These are phyloP conservation scores for Pseudomyrmex concolor DNA, from an alignment of 1,140 invertebrate species.

Conservation along the genomic window DNA sequence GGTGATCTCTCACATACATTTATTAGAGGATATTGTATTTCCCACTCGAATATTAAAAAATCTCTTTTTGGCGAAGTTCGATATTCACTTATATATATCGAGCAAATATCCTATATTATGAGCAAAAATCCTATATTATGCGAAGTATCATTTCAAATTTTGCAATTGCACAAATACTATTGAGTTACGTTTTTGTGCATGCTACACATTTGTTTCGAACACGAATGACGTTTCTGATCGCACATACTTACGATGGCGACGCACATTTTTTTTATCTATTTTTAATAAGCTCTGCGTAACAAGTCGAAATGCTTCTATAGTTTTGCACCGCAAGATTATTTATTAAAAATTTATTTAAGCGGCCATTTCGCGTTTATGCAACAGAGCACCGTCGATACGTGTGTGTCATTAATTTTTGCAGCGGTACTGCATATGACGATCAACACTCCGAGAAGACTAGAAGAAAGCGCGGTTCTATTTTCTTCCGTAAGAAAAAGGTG, in stretches of 20 bases:
- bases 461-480: conserved; percentile 93
- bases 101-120: background rate
- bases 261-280: conserved; percentile 32
- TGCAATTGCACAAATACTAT: background rate
- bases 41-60: background rate
- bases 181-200: conserved; percentile 22
- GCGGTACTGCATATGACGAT: conserved; percentile 87
- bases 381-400: background rate
- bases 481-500: conserved; percentile 95
- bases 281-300: conserved; percentile 19
- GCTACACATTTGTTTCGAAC: conserved; percentile 37
- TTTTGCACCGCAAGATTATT: conserved; percentile 34
- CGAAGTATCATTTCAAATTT: background rate
- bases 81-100: conserved; percentile 21
- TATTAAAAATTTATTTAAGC: conserved; percentile 19
- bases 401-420: conserved; percentile 67
- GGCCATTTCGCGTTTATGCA: background rate
- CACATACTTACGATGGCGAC: conserved; percentile 19
- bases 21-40: background rate
- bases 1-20: background rate
- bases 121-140: background rate
- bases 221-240: conserved; percentile 4
- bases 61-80: conserved; percentile 20
- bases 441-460: conserved; percentile 91
- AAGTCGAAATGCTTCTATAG: conserved; percentile 33